Evolutionary conservation across 2,888 invertebrate genomes (phyloP), one percentile per base, ranked within the genome.

Genomic region (Thera britannica): DNA sequence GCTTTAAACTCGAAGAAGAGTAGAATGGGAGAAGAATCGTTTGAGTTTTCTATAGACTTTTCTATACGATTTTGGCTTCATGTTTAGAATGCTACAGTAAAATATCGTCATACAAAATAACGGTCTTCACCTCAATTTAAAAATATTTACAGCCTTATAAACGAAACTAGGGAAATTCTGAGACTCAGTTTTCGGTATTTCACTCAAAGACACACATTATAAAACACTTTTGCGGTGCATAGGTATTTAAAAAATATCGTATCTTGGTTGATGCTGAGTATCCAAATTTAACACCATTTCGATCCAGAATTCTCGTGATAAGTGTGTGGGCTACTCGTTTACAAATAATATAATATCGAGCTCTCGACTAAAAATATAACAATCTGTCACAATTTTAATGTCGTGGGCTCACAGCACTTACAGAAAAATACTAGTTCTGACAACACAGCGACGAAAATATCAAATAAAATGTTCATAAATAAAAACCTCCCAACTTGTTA

Each of bases 401-500:
- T 3, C 23, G 8, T 23, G 8, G 0, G 2, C 9, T 52, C n/a
- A 7, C 34, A 6, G 6, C 36, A 36, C 55, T 55, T 9, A n/a
- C 36, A 54, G 35, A 46, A 55, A 35, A 35, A 54, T 11, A 54
- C 34, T 54, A 35, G 35, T 34, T 55, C 36, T 5, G 8, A 36
- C 36, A 36, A 36, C 55, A 36, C 6, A n/a, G n/a, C n/a, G 36
- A 2, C 36, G 36, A 34, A 23, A 34, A 52, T 52, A 52, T 52
- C 6, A 34, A 34, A 52, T 52, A 46, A 46, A 8, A 52, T 34
- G 34, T 52, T 52, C 52, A 34, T 36, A 59, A 57, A 66, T 41
- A 55, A 52, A 58, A 61, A 41, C 41, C 55, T 8, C 7, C 57
- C 46, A 58, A 56, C 65, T 62, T 68, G 65, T 68, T 65, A 68